Evolutionary conservation across 2,113 vertebrate species (phyloP).

Genomic region (Terrapene triunguis): DNA sequence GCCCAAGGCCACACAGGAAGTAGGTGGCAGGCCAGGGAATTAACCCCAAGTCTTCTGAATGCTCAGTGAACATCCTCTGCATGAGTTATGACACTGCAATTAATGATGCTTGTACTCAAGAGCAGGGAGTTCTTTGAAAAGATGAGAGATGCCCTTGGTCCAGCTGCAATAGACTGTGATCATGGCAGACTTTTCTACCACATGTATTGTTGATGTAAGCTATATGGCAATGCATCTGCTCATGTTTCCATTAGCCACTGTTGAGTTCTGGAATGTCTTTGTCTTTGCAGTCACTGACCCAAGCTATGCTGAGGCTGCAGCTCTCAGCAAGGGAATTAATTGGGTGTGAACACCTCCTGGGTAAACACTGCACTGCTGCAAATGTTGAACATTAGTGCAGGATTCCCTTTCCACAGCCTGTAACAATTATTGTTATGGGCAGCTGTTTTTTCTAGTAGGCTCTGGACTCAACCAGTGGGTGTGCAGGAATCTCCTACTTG

Average conservation of each 20-base stretch:
- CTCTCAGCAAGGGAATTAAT: background rate
- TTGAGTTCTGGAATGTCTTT: background rate
- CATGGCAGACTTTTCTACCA: background rate
- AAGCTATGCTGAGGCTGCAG: background rate
- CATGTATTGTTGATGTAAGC: rapidly evolving
- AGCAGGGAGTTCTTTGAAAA: background rate
- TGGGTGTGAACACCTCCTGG: background rate
- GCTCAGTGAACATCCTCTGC: background rate
- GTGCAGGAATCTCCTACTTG: background rate
- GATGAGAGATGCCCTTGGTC: background rate
- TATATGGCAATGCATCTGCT: background rate
- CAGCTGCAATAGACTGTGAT: background rate
- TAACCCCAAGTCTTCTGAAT: background rate
- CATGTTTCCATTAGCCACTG: background rate
- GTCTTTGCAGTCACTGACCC: rapidly evolving
- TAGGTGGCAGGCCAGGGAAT: background rate
- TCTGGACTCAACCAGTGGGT: background rate
- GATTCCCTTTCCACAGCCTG: background rate
- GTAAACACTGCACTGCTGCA: rapidly evolving
- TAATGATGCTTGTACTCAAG: background rate
- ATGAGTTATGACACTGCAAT: background rate
- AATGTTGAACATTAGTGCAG: background rate
- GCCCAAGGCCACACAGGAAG: background rate
- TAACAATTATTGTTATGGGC: background rate
- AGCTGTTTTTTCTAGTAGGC: background rate